Conservation (phyloP, 2,888 invertebrate genomes). For the Ischnus inquisitorius region DNA sequence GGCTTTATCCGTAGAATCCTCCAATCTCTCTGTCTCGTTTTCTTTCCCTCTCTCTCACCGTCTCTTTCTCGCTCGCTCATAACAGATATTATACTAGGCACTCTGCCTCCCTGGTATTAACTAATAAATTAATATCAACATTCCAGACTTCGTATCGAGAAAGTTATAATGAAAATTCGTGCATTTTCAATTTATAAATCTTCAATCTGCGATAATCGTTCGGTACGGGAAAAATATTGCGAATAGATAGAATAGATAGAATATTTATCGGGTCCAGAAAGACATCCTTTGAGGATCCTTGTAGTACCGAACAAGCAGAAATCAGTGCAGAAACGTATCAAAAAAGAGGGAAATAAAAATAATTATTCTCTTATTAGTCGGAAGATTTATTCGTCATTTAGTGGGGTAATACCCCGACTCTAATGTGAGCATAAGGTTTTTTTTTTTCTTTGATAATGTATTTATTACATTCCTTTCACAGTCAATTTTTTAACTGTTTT, state of each 20-base stretch:
- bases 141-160: conserved; percentile 39
- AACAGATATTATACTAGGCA: conserved; percentile 21
- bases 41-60: neutral
- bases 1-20: conserved; percentile 37
- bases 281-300: too few species aligned
- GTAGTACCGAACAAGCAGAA: too few species aligned
- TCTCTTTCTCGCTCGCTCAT: conserved; percentile 12
- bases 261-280: too few species aligned
- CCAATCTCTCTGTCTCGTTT: conserved; percentile 9
- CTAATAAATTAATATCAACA: conserved; percentile 55
- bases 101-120: conserved; percentile 19
- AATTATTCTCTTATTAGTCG: too few species aligned
- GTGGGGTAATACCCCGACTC: too few species aligned
- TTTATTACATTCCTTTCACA: too few species aligned
- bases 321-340: too few species aligned
- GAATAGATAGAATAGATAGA: neutral
- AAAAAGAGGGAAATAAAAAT: too few species aligned
- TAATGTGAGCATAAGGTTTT: too few species aligned
- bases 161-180: conserved; percentile 30
- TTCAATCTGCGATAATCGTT: conserved; percentile 30
- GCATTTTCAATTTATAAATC: conserved; percentile 38
- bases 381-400: too few species aligned
- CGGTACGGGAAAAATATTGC: neutral
- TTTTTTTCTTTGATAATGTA: too few species aligned
- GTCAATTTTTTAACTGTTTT: too few species aligned